These are phyloP conservation scores for Microdon myrmicae DNA, from an alignment of 2,888 invertebrate species.

Conservation along the genomic window DNA sequence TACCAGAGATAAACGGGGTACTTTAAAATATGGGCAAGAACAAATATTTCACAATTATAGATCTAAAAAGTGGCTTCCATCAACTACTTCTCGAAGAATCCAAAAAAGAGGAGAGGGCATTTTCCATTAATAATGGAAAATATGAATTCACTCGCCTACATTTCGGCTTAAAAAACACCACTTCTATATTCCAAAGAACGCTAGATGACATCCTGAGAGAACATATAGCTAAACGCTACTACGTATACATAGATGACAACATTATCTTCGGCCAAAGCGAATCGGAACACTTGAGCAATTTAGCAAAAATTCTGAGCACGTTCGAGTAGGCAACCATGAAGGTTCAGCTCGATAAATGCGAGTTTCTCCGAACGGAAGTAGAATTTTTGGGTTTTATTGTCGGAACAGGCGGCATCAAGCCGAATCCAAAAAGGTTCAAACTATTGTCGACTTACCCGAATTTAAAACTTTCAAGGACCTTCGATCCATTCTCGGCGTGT, in stretches of 20 bases:
- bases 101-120: constrained; percentile 3
- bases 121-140: constrained; percentile 25
- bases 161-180: constrained; percentile 38
- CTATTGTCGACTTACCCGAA: too few species aligned
- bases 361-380: too few species aligned
- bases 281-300: too few species aligned
- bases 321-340: too few species aligned
- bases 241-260: constrained; percentile 29
- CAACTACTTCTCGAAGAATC: constrained; percentile 12
- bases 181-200: constrained; percentile 24
- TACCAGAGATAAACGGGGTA: constrained; percentile 25
- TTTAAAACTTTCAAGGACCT: too few species aligned
- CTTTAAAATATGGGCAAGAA: constrained; percentile 20
- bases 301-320: too few species aligned
- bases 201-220: constrained; percentile 27
- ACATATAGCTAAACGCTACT: constrained; percentile 15
- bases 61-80: constrained; percentile 27
- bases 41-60: constrained; percentile 15
- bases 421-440: too few species aligned
- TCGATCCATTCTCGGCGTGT: too few species aligned
- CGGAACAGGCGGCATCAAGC: too few species aligned
- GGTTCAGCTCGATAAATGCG: too few species aligned
- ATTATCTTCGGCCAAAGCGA: constrained; percentile 16
- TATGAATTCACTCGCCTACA: constrained; percentile 20
- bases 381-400: too few species aligned